phyloP scores from a whole-genome alignment of 2,797 vertebrate species.

The Melanotaenia boesemani region DNA sequence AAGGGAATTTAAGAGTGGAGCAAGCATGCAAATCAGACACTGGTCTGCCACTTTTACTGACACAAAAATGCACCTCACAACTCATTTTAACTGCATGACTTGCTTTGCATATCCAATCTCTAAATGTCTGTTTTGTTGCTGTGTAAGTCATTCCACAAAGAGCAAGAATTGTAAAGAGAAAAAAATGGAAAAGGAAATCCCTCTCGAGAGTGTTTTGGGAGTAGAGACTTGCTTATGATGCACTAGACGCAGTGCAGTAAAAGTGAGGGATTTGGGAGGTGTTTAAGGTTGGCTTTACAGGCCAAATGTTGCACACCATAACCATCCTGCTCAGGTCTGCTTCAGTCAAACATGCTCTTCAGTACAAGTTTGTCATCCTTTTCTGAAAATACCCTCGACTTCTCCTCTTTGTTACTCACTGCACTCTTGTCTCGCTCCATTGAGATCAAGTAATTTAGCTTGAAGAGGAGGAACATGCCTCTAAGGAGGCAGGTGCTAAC shows the following conservation, averaged over 20 bases:
- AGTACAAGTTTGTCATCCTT: slow-evolving; percentile 46
- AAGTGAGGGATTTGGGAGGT: slow-evolving; percentile 44
- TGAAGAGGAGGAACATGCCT: slow-evolving; percentile 71
- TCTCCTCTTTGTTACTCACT: slow-evolving; percentile 61
- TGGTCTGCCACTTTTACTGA: slow-evolving; percentile 68
- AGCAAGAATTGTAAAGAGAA: slow-evolving; percentile 22
- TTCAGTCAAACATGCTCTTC: slow-evolving; percentile 26
- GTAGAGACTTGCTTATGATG: slow-evolving; percentile 21
- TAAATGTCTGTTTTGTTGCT: slow-evolving; percentile 28
- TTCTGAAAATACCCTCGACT: slow-evolving; percentile 61
- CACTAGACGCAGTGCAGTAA: slow-evolving; percentile 13
- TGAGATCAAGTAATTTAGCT: slow-evolving; percentile 72
- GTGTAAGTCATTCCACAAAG: slow-evolving; percentile 46
- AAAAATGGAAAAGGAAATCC: not conserved
- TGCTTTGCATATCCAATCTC: slow-evolving; percentile 23
- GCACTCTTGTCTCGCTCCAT: slow-evolving; percentile 56
- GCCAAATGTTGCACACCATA: slow-evolving; percentile 6
- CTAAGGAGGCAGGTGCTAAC: slow-evolving; percentile 74
- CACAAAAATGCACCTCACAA: slow-evolving; percentile 62
- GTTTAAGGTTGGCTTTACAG: slow-evolving; percentile 44
- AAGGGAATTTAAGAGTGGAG: slow-evolving; percentile 45
- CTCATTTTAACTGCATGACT: slow-evolving; percentile 69
- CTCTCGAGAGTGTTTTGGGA: slow-evolving; percentile 29
- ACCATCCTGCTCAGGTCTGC: slow-evolving; percentile 28
- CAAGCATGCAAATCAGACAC: slow-evolving; percentile 69